These are phyloP conservation scores for Morbakka virulenta DNA, from an alignment of 30 jellyfish, hydroid and myxozoan genomes.

Conservation along the genomic window DNA sequence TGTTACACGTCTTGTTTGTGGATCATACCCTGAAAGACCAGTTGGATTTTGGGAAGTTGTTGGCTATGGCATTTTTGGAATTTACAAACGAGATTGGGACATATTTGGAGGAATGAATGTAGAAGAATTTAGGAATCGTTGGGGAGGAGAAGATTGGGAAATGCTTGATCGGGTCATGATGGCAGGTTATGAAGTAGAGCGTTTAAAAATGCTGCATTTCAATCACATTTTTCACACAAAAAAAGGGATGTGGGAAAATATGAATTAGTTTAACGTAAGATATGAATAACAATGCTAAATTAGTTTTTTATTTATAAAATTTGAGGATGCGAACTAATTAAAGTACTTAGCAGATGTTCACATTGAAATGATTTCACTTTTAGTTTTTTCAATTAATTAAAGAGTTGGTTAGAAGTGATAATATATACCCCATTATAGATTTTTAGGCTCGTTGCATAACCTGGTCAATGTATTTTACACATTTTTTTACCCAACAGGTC, in stretches of 20 bases:
- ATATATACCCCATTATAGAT: too few relatives aligned
- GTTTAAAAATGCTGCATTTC: slow-evolving; percentile 69
- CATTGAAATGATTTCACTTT: too few relatives aligned
- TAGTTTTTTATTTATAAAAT: too few relatives aligned
- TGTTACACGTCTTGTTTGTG: slow-evolving; percentile 79
- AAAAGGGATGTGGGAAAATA: slow-evolving; percentile 88
- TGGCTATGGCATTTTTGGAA: slow-evolving; percentile 90
- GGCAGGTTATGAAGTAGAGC: slow-evolving; percentile 80
- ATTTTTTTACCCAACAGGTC: too few relatives aligned
- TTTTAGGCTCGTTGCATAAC: too few relatives aligned
- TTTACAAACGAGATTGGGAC: slow-evolving; percentile 90
- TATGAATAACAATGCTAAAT: too few relatives aligned
- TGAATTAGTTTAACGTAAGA: too few relatives aligned
- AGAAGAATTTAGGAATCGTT: slow-evolving; percentile 49
- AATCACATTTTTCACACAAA: slow-evolving; percentile 84
- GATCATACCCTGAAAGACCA: slow-evolving; percentile 69
- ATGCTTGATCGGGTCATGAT: slow-evolving; percentile 73
- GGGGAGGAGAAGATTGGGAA: slow-evolving; percentile 99
- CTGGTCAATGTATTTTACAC: too few relatives aligned
- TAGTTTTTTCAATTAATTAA: too few relatives aligned
- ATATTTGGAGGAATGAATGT: slow-evolving; percentile 81
- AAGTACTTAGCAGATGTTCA: too few relatives aligned
- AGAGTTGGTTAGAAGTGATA: too few relatives aligned
- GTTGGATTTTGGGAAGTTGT: slow-evolving; percentile 84
- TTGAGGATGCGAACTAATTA: too few relatives aligned